These are phyloP conservation scores for Pentalonia nigronervosa DNA, from an alignment of 1,140 invertebrate species.

Conservation along the genomic window DNA sequence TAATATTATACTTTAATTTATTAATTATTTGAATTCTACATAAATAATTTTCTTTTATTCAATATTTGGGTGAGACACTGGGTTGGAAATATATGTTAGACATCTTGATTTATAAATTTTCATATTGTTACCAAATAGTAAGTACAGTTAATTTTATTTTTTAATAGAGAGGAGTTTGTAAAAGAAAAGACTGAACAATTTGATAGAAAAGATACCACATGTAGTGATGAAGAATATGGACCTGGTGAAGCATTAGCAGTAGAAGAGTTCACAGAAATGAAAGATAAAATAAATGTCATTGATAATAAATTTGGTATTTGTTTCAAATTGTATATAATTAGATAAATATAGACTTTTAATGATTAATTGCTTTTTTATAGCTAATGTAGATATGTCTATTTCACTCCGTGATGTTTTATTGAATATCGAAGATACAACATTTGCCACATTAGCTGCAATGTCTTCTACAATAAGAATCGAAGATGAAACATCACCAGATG, in stretches of 20 bases:
- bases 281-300: conserved; percentile 55
- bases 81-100: background rate
- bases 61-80: background rate
- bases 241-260: conserved; percentile 56
- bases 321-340: background rate
- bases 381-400: conserved; percentile 57
- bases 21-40: background rate
- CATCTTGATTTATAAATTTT: background rate
- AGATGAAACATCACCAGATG: conserved; percentile 76
- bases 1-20: background rate
- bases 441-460: conserved; percentile 76
- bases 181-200: conserved; percentile 55
- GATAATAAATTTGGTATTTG: conserved; percentile 54
- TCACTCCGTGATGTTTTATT: conserved; percentile 64
- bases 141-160: background rate
- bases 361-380: background rate
- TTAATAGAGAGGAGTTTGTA: conserved; percentile 34
- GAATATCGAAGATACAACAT: conserved; percentile 77
- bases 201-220: conserved; percentile 37
- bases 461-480: conserved; percentile 71
- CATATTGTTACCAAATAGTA: background rate
- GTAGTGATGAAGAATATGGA: conserved; percentile 56
- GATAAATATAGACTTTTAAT: background rate
- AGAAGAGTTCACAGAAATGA: conserved; percentile 57
- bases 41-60: too few species aligned